A percentile compares a stretch with the other conserved stretches of the same genome.
phyloP scores from a whole-genome alignment of 2,888 invertebrate genomes.

The Notodonta ziczac region DNA sequence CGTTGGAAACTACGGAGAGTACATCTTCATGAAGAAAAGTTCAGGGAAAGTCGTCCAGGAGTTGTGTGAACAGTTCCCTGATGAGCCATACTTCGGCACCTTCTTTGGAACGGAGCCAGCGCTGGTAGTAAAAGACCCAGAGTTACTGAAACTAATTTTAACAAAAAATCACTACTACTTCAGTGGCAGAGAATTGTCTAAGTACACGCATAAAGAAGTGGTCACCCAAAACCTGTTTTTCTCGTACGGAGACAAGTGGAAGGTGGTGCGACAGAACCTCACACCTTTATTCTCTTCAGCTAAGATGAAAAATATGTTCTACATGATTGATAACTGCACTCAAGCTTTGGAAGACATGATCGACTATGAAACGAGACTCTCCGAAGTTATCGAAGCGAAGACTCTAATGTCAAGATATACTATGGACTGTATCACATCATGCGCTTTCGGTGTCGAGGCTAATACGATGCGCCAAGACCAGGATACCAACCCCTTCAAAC shows the following conservation, averaged over 20 bases:
- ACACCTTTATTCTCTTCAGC: constrained; percentile 45
- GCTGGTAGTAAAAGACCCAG: constrained; percentile 40
- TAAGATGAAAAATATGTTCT: constrained; percentile 50
- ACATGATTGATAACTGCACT: constrained; percentile 42
- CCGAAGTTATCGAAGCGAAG: constrained; percentile 30
- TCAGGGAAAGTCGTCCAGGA: constrained; percentile 27
- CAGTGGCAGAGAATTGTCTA: constrained; percentile 37
- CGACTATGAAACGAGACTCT: constrained; percentile 24
- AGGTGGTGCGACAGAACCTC: constrained; percentile 41
- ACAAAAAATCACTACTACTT: constrained; percentile 49
- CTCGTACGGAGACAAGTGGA: constrained; percentile 43
- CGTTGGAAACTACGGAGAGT: constrained; percentile 49
- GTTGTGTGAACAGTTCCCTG: constrained; percentile 42
- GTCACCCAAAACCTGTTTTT: constrained; percentile 44
- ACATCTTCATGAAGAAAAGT: constrained; percentile 38
- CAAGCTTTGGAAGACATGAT: constrained; percentile 33
- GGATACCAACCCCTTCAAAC: constrained; percentile 43
- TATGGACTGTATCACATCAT: constrained; percentile 47
- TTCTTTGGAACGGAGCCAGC: constrained; percentile 54
- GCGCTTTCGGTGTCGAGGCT: constrained; percentile 47
- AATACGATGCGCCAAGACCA: constrained; percentile 28
- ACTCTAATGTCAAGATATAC: constrained; percentile 42
- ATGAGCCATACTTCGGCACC: constrained; percentile 50
- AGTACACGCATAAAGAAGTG: constrained; percentile 34
- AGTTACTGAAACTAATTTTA: constrained; percentile 41